Evolutionary conservation across 2,888 invertebrate genomes (phyloP), one percentile per base, ranked within the genome.

Genomic region (Sarcophaga rosellei): DNA sequence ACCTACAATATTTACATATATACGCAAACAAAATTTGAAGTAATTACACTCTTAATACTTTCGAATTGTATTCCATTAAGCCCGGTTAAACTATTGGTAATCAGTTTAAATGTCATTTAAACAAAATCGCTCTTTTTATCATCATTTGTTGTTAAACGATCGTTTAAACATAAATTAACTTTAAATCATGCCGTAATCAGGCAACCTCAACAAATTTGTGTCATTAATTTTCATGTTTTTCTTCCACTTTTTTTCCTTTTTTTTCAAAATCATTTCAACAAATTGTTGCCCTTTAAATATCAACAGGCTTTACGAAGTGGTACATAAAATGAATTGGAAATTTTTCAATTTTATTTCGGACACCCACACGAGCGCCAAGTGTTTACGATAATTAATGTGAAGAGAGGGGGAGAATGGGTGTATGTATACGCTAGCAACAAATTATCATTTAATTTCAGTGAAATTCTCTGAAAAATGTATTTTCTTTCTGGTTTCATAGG

Each of bases 191-290:
- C 78, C 69, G 35, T 78, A 73, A 83, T 83, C 83, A 78, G 47
- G 63, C 74, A 78, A 83, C 78, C 83, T 23, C 78, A 83, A 83
- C 78, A 83, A 83, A 83, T 83, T 83, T 69, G 69, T 83, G 62
- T 73, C 83, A 83, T 83, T 83, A 78, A 78, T 83, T 78, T 78
- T 63, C 35, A 35, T 35, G 35, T 35, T 35, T 35, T 35, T 10
- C 10, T 35, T 35, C 10, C 35, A 35, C 63, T 78, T 83, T 83
- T 68, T 78, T 47, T n/a, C n/a, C 15, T 12, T 68, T 83, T 83
- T 78, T 72, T 74, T 47, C 47, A 62, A 69, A 78, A 62, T 62
- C 69, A 62, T 70, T 69, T 78, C 62, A 61, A 69, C 61, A 69
- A 47, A 61, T 35, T 45, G 61, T 73, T 78, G 23, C 61, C 62